phyloP scores from a whole-genome alignment of 2,113 vertebrate genomes.

The Peromyscus californicus region DNA sequence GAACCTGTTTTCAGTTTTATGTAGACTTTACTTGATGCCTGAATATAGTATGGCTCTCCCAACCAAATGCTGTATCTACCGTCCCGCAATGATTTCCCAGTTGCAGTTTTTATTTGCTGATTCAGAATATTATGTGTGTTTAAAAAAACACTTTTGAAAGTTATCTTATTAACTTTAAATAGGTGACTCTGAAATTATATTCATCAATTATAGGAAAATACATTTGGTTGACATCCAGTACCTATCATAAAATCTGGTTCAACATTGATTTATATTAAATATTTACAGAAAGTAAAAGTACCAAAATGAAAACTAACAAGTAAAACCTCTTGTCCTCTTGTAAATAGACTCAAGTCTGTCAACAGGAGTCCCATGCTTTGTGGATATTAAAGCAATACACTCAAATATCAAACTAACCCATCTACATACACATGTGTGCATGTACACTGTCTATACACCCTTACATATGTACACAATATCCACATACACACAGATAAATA shows the following conservation, averaged over 20 bases:
- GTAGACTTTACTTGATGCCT: background rate
- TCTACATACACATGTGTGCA: background rate
- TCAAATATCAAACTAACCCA: background rate
- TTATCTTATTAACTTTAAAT: background rate
- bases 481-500: background rate
- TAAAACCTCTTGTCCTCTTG: conserved; percentile 15
- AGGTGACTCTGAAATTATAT: background rate
- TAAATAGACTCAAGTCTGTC: background rate
- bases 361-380: background rate
- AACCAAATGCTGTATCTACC: background rate
- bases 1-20: background rate
- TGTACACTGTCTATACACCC: too few relatives aligned
- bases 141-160: background rate
- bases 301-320: conserved; percentile 23
- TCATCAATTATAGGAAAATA: background rate
- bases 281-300: background rate
- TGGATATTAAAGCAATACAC: background rate
- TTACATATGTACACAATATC: background rate
- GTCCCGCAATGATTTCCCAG: background rate
- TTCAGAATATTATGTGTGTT: background rate
- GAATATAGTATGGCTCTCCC: background rate
- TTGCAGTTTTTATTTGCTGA: conserved; percentile 14
- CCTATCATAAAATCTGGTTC: background rate
- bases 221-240: background rate
- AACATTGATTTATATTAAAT: background rate